Percentiles rank a stretch among this genome's conserved stretches.
These are phyloP conservation scores for Chymomyza caudatula DNA, from an alignment of 2,888 invertebrate genomes.

Conservation along the genomic window DNA sequence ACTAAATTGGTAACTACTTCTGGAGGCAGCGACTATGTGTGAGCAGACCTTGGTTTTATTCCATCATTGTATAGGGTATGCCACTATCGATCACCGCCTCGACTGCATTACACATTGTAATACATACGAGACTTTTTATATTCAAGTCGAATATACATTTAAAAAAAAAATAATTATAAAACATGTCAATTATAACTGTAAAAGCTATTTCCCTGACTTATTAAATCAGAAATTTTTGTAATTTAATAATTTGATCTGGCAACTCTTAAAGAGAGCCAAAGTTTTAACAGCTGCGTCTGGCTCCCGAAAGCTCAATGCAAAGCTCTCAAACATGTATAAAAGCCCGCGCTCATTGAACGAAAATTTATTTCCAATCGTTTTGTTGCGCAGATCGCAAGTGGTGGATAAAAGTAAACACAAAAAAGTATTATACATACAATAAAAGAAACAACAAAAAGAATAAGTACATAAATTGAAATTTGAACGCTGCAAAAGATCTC, in stretches of 20 bases:
- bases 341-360: neutral
- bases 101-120: too few relatives aligned
- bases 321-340: constrained; percentile 18
- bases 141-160: too few relatives aligned
- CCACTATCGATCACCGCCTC: too few relatives aligned
- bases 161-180: too few relatives aligned
- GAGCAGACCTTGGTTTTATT: too few relatives aligned
- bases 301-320: neutral
- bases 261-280: neutral
- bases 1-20: too few relatives aligned
- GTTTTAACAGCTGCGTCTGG: neutral
- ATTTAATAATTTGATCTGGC: neutral
- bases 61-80: too few relatives aligned
- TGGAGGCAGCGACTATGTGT: too few relatives aligned
- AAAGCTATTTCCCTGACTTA: too few relatives aligned
- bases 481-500: neutral
- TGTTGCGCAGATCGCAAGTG: constrained; percentile 75
- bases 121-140: too few relatives aligned
- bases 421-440: constrained; percentile 4
- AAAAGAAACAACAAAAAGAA: constrained; percentile 12
- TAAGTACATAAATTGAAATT: constrained; percentile 12
- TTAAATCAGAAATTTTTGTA: neutral
- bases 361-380: constrained; percentile 25
- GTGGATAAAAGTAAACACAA: constrained; percentile 6
- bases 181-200: too few relatives aligned